Evolutionary conservation across 2,113 vertebrate species (phyloP), one percentile per base, ranked within the genome.

Genomic region (Argyrosomus japonicus): DNA sequence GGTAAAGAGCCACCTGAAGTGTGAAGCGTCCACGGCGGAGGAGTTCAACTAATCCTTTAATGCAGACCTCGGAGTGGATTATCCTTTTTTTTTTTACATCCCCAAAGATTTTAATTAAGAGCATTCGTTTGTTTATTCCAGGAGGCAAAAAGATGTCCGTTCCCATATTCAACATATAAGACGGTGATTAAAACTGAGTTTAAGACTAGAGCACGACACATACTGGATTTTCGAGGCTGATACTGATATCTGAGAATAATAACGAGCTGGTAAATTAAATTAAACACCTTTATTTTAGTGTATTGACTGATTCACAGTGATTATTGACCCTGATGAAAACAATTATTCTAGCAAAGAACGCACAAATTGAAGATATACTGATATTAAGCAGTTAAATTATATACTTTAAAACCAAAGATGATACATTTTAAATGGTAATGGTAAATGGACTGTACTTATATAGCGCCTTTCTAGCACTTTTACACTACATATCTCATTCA

Each of bases 1-100:
- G 53, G 48, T 68, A 62, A 51, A 75, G 29, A 79, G 48, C 17
- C 56, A 54, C 61, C 36, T 65, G 61, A 56, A n/a, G n/a, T 50
- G 61, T 1, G 27, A 14, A 9, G 70, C 6, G 45, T 29, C 75
- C 75, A 68, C 75, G 6, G 53, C 2, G 45, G 43, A 60, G 67
- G 71, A 40, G 48, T 48, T 73, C 6, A 13, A 25, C 14, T 69
- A 82, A 86, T 83, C 62, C 62, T 27, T 62, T 53, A 79, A 69
- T 27, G 56, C 23, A 19, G 62, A 48, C 29, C 68, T 73, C 47
- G 40, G 70, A 67, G 48, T 81, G 68, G 81, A 81, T 87, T 63
- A 82, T 63, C 50, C 23, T 1, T 36, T 58, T 43, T 68, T 0
- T n/a, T 58, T 45, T 68, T 29, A 73, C 27, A 43, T 7, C 18